phyloP scores from a whole-genome alignment of 2,797 vertebrate genomes.

The Rhynchotus rufescens region DNA sequence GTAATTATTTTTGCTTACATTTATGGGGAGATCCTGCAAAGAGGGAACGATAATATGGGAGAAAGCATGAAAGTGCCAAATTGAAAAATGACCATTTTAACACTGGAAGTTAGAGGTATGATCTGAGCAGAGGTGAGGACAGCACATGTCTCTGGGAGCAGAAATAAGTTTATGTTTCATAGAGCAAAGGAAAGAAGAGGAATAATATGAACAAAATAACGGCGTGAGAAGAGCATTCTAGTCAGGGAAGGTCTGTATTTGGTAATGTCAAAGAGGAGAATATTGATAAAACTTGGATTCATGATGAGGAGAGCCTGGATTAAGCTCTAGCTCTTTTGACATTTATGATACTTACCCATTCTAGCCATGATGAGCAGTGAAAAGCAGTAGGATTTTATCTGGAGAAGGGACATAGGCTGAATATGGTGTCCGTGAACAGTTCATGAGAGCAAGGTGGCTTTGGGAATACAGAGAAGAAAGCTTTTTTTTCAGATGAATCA shows the following conservation, averaged over 20 bases:
- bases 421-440: background rate
- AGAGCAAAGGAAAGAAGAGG: conserved; percentile 6
- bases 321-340: background rate
- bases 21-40: conserved; percentile 54
- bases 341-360: background rate
- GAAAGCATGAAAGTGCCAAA: conserved; percentile 64
- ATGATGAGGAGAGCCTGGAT: background rate
- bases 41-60: conserved; percentile 56
- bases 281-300: background rate
- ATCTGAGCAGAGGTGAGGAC: background rate
- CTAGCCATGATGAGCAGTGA: background rate
- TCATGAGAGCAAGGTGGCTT: background rate
- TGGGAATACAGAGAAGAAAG: background rate
- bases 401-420: background rate
- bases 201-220: background rate
- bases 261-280: background rate
- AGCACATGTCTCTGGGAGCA: conserved; percentile 21
- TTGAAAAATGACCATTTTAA: conserved; percentile 66
- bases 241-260: background rate
- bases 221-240: background rate
- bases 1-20: conserved; percentile 57
- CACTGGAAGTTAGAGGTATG: background rate
- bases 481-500: background rate
- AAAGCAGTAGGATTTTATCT: background rate
- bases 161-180: conserved; percentile 43